phyloP scores from a whole-genome alignment of 37 sponge, comb jelly and placozoan genomes.

The Crambe crambe region DNA sequence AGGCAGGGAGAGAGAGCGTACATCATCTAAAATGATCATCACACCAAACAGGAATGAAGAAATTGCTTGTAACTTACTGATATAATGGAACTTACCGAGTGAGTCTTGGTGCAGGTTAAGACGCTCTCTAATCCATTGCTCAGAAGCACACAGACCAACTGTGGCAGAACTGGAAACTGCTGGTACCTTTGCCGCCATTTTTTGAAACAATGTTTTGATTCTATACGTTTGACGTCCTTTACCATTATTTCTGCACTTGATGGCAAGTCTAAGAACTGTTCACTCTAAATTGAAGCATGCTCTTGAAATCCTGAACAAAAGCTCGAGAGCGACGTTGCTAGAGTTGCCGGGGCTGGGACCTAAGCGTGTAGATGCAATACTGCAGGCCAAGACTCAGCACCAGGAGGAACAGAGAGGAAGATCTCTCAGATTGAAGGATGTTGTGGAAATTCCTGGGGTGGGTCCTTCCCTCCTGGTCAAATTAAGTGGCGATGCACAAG shows the following conservation, averaged over 20 bases:
- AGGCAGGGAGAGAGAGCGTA: conserved; percentile 78
- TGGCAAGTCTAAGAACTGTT: too few species aligned
- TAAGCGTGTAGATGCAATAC: background rate
- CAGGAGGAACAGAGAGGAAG: background rate
- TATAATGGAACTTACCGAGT: conserved; percentile 49
- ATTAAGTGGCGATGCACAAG: background rate
- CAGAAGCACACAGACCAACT: conserved; percentile 47
- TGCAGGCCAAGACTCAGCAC: background rate
- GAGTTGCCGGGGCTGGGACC: background rate
- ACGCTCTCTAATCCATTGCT: conserved; percentile 84
- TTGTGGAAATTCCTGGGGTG: background rate
- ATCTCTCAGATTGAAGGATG: conserved; percentile 3
- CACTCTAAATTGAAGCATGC: background rate
- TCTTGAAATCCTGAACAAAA: background rate
- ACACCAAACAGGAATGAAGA: background rate
- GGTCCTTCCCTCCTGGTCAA: background rate
- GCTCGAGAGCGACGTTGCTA: background rate
- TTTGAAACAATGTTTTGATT: too few species aligned
- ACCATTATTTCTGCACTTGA: background rate
- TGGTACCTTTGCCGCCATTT: background rate
- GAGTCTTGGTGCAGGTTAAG: conserved; percentile 57
- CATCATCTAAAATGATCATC: conserved; percentile 58
- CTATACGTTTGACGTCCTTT: too few species aligned
- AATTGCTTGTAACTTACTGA: background rate
- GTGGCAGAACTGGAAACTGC: conserved; percentile 12